Evolutionary conservation across 2,797 vertebrate species (phyloP).

Genomic region (Myripristis jacobus): DNA sequence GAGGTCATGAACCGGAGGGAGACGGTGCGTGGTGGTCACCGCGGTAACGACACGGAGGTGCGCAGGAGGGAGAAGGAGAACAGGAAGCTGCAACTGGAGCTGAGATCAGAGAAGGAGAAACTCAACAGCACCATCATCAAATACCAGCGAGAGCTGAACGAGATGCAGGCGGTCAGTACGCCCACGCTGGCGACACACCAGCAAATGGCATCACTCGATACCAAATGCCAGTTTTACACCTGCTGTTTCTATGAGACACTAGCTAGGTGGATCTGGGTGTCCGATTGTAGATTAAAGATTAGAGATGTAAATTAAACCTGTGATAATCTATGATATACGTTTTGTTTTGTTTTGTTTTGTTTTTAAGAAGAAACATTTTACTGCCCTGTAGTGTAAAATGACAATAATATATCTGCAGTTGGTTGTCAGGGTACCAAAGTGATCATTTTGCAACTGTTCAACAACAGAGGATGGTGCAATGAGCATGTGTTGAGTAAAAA

Average conservation of each 20-base stretch:
- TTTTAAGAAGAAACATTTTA: too few relatives aligned
- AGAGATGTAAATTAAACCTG: not conserved
- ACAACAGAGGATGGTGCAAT: too few relatives aligned
- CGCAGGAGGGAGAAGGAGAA: constrained; percentile 96
- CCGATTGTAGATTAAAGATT: not conserved
- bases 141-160: constrained; percentile 94
- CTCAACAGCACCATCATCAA: constrained; percentile 94
- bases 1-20: constrained; percentile 96
- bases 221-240: not conserved
- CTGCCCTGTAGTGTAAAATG: too few relatives aligned
- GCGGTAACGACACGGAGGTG: constrained; percentile 88
- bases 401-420: not conserved
- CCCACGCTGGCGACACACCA: constrained; percentile 15
- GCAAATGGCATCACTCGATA: constrained; percentile 11
- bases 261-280: not conserved
- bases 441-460: too few relatives aligned
- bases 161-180: constrained; percentile 96
- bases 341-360: not conserved
- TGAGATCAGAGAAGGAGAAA: constrained; percentile 91
- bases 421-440: not conserved
- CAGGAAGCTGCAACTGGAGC: constrained; percentile 93
- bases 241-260: constrained; percentile 11
- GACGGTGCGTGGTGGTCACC: constrained; percentile 76
- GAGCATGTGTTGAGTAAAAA: too few relatives aligned
- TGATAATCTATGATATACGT: not conserved